Evolutionary conservation across 2,113 vertebrate genomes (phyloP), one percentile per base, ranked within the genome.

Genomic region (Hippotragus niger): DNA sequence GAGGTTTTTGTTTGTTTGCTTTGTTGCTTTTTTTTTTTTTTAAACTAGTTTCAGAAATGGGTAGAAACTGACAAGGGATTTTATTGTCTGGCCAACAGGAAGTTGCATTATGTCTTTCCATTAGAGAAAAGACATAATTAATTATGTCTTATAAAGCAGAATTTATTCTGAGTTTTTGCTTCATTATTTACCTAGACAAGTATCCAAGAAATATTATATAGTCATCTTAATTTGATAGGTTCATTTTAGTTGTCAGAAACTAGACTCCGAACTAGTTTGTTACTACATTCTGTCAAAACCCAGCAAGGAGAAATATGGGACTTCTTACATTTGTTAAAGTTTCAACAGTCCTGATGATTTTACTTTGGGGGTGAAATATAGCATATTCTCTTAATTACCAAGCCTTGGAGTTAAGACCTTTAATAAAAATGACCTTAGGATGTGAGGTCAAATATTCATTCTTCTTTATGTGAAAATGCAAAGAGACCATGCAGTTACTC

Each of bases 31-130:
- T 64, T 33, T 33, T 67, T 64, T 64, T 36, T 21, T 36, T 96
- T 89, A 96, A 92, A 40, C 16, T 76, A 50, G 80, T 78, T 81
- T 88, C 90, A 67, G 83, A 9, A 93, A 94, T 97, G 94, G 25
- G 6, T 96, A 76, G 53, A 88, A 97, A 98, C 17, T 89, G 40
- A 36, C 43, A 97, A 95, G 90, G 5, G 53, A 21, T 55, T 97
- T 98, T 97, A 98, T 88, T 95, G 82, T 71, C 31, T 95, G 53
- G 50, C 86, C 40, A 12, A 0, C 45, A 94, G 74, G 58, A 85
- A 31, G 7, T 19, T 6, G n/a, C 21, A 2, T 55, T 7, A 57
- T 47, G 36, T 5, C 45, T 67, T 31, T 86, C 14, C 27, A 17
- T 80, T 88, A 31, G 13, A 53, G 3, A 45, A 95, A 96, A 96